A percentile compares a stretch with the other conserved stretches of the same genome.
These are phyloP conservation scores for Troilus luridus DNA, from an alignment of 2,888 invertebrate genomes.

Conservation along the genomic window DNA sequence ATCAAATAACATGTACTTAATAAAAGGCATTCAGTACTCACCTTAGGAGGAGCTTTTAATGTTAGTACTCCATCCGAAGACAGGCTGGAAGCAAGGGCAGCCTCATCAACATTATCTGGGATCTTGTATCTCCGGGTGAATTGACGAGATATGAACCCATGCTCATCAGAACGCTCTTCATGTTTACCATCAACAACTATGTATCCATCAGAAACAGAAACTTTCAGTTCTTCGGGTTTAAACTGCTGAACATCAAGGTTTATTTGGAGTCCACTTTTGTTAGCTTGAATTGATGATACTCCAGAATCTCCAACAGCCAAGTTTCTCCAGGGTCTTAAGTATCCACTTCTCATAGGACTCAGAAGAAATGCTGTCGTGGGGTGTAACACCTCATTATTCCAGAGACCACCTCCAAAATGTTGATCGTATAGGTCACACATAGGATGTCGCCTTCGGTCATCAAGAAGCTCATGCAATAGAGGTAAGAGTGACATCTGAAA, in stretches of 20 bases:
- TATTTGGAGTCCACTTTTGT: constrained; percentile 67
- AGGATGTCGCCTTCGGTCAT: constrained; percentile 59
- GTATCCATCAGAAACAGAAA: constrained; percentile 69
- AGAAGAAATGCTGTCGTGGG: not conserved
- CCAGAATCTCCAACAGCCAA: constrained; percentile 64
- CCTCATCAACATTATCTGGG: constrained; percentile 69
- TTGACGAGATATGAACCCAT: constrained; percentile 69
- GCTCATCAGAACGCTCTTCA: constrained; percentile 69
- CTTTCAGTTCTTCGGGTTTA: constrained; percentile 70
- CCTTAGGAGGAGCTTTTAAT: constrained; percentile 62
- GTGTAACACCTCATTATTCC: constrained; percentile 61
- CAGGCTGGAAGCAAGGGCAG: constrained; percentile 68
- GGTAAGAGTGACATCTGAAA: constrained; percentile 66
- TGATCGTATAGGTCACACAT: constrained; percentile 65
- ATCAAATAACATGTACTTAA: not conserved
- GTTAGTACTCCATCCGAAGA: constrained; percentile 69
- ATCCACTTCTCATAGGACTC: constrained; percentile 61
- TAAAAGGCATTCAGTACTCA: not conserved
- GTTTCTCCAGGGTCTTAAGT: constrained; percentile 65
- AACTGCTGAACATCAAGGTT: constrained; percentile 70
- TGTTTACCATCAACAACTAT: constrained; percentile 70
- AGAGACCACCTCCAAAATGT: constrained; percentile 65
- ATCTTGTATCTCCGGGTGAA: constrained; percentile 70
- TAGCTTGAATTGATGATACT: constrained; percentile 64
- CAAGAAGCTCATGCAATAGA: constrained; percentile 64